Base-by-base conservation (phyloP, 2,113 vertebrate genomes). In the Malurus melanocephalus region DNA sequence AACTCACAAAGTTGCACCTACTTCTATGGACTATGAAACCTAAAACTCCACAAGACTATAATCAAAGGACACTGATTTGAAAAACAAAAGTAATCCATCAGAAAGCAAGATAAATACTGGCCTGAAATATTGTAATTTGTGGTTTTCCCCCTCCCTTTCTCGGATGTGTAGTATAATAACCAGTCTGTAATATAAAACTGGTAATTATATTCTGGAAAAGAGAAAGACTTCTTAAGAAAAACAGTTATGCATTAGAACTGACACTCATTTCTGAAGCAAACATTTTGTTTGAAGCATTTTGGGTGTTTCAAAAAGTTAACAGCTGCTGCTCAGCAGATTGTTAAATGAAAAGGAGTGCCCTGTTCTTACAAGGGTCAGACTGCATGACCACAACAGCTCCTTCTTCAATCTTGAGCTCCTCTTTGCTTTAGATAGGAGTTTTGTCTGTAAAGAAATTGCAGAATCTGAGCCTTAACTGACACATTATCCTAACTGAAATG, bases 21-120 rank as follows among this genome's bases (percentile, higher is more conserved):
- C 82, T 96, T 83, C 80, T 83, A 46, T 11, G 65, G 67, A 92
- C 56, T 62, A n/a, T 24, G 64, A 77, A 91, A 91, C 33, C 6
- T 55, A 78, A 92, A 92, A 91, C 43, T 89, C 69, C 68, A 59
- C 67, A 92, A 88, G 87, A 89, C 87, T 87, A 62, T 59, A 88
- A 91, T 10, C 71, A 74, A 77, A 92, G 72, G 67, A 90, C 89
- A 95, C 89, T 87, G 87, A 97, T 93, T 91, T 88, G 90, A 95
- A 95, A 81, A 96, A 83, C 84, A 94, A 93, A 96, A 95, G 68
- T 83, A 96, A 88, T 90, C 87, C 51, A 94, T 64, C 93, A 96
- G 80, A 91, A 96, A 93, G 85, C n/a, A 82, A 93, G 61, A 83
- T 48, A 89, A 91, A 95, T 60, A 82, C 71, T 92, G 74, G 87